A percentile compares a stretch with the other conserved stretches of the same genome.
phyloP scores from a whole-genome alignment of 2,113 vertebrate species.

The Barnardius zonarius region DNA sequence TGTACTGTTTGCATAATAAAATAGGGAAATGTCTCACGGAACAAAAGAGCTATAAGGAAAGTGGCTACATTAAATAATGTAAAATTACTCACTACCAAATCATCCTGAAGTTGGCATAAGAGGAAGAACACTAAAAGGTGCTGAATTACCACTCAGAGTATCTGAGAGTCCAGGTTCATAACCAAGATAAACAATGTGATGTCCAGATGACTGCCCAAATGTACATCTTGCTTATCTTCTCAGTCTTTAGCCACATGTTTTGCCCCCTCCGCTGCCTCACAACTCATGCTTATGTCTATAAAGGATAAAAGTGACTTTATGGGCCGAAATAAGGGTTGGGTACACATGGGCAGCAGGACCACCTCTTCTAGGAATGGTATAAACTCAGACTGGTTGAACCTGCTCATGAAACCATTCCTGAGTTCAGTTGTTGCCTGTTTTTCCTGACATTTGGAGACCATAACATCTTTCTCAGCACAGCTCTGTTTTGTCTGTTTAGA shows the following conservation, averaged over 20 bases:
- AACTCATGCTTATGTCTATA: accelerated
- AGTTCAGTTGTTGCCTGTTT: not conserved
- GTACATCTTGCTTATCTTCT: not conserved
- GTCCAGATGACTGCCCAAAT: not conserved
- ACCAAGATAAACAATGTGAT: accelerated
- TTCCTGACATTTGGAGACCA: not conserved
- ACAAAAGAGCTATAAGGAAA: constrained; percentile 55
- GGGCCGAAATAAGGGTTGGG: not conserved
- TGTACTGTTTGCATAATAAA: constrained; percentile 62
- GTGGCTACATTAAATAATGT: constrained; percentile 50
- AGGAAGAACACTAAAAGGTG: constrained; percentile 16
- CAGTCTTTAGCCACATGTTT: not conserved
- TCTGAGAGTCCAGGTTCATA: not conserved
- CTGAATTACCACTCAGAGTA: constrained; percentile 1
- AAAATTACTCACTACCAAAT: constrained; percentile 41
- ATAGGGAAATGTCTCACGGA: constrained; percentile 46
- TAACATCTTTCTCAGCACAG: not conserved
- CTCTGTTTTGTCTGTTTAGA: not conserved
- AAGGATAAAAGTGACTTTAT: not conserved
- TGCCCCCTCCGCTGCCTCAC: not conserved
- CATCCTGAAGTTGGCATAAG: not conserved
- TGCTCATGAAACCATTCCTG: not conserved
- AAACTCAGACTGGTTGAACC: not conserved
- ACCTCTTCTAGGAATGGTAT: not conserved
- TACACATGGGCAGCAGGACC: not conserved